Evolutionary conservation across 2,113 vertebrate species (phyloP), one percentile per base, ranked within the genome.

Genomic region (Clarias batrachus): DNA sequence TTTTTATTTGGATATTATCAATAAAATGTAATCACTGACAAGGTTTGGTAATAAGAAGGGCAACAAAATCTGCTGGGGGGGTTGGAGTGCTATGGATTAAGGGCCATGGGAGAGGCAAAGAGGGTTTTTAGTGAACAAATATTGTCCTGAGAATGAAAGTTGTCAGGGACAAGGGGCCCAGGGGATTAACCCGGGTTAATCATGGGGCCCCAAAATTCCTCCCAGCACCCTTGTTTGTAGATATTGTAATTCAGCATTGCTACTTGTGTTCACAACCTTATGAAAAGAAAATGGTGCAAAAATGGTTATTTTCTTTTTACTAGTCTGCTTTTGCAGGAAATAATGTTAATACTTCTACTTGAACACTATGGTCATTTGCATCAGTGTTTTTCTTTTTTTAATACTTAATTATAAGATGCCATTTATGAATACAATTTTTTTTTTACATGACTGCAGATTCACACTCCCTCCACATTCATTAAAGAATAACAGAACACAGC

Each of bases 61-160:
- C 19, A 23, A 25, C 71, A 17, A 71, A 48, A 70, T 19, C 11
- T 19, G 5, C 8, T 8, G 17, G 30, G 41, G 71, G 52, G 54
- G 76, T 78, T 57, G n/a, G 5, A 78, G 52, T 78, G 8, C 54
- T 54, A 23, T 5, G 76, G n/a, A 78, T 78, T 78, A 78, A 19
- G n/a, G 54, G 54, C 76, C 52, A 78, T 57, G 76, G 76, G 76
- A 57, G 54, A n/a, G 25, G n/a, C 76, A 27, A 78, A 27, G 74
- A 78, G n/a, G 76, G 76, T 30, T 14, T 78, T 78, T 78, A 57
- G 52, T 0, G n/a, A 78, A 56, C 76, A 57, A 78, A 78, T 57
- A 78, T 78, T 78, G 54, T 57, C 76, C 76, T 78, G 76, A 57
- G 25, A 78, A 57, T 78, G 76, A 57, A 78, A 57, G 76, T 78